Evolutionary conservation across 2,797 vertebrate species (phyloP).

Genomic region (Spinibarbus caldwelli): DNA sequence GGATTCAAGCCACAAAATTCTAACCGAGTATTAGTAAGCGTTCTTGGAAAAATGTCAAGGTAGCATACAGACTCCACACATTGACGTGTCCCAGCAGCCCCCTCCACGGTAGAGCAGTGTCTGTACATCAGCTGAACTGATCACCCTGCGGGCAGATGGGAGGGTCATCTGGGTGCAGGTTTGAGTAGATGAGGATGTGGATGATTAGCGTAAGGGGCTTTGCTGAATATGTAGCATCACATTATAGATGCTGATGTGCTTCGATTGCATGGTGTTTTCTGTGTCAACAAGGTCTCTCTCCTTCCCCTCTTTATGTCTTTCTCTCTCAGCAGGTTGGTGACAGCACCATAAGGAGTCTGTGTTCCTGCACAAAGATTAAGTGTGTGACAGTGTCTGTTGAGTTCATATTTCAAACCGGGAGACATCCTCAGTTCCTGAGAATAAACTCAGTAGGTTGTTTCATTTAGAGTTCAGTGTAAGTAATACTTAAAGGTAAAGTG

Average conservation of each 20-base stretch:
- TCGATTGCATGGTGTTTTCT: constrained; percentile 43
- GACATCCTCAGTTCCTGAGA: background rate
- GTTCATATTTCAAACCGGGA: constrained; percentile 19
- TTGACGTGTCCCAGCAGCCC: background rate
- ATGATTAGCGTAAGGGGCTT: background rate
- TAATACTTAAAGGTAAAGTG: background rate
- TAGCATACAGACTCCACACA: background rate
- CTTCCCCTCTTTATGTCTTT: background rate
- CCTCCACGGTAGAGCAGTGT: background rate
- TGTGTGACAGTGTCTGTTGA: background rate
- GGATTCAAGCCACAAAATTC: background rate
- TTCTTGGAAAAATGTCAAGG: background rate
- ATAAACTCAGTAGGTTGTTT: constrained; percentile 13
- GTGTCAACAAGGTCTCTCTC: constrained; percentile 3
- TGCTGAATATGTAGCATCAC: constrained; percentile 40
- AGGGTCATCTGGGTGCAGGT: constrained; percentile 11
- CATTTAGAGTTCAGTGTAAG: background rate
- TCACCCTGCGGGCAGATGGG: background rate
- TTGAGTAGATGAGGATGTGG: constrained; percentile 4
- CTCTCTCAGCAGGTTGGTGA: constrained; percentile 11
- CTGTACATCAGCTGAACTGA: constrained; percentile 18
- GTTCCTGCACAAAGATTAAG: constrained; percentile 18
- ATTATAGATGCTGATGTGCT: constrained; percentile 50
- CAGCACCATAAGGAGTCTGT: constrained; percentile 8
- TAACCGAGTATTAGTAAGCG: background rate